Evolutionary conservation across 92 coral and sea anemone genomes (phyloP).

Genomic region (Meandrina meandrites): DNA sequence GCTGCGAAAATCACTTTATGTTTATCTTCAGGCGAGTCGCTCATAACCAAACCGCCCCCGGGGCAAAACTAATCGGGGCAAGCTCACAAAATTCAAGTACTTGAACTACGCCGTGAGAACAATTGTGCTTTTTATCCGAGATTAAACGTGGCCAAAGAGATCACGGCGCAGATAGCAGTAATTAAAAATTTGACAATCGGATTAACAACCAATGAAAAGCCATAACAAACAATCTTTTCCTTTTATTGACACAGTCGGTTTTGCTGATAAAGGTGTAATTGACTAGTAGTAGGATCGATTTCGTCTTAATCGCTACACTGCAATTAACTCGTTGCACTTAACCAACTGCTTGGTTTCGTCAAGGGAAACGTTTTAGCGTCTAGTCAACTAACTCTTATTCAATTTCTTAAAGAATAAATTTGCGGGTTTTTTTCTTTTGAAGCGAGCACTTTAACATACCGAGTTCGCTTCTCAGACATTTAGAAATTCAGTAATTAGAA

Average conservation of each 20-base stretch:
- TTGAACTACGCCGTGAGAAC: constrained; percentile 48
- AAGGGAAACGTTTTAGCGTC: neutral
- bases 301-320: constrained; percentile 31
- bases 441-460: neutral
- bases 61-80: constrained; percentile 1
- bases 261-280: constrained; percentile 37
- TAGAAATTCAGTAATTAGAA: constrained; percentile 24
- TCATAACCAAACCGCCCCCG: constrained; percentile 35
- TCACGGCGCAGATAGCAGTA: constrained; percentile 60
- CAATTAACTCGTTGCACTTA: constrained; percentile 11
- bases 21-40: constrained; percentile 40
- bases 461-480: constrained; percentile 3
- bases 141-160: constrained; percentile 57
- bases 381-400: neutral
- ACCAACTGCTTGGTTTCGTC: neutral
- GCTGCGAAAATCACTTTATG: constrained; percentile 46
- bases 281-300: constrained; percentile 33
- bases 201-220: constrained; percentile 66
- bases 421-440: neutral
- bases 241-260: constrained; percentile 63
- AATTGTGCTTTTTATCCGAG: constrained; percentile 60
- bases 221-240: constrained; percentile 52
- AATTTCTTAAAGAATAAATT: neutral
- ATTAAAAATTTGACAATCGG: constrained; percentile 68
- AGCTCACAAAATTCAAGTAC: constrained; percentile 27